Conservation (phyloP, 1,140 invertebrate genomes). For the Neodiprion virginianus region DNA sequence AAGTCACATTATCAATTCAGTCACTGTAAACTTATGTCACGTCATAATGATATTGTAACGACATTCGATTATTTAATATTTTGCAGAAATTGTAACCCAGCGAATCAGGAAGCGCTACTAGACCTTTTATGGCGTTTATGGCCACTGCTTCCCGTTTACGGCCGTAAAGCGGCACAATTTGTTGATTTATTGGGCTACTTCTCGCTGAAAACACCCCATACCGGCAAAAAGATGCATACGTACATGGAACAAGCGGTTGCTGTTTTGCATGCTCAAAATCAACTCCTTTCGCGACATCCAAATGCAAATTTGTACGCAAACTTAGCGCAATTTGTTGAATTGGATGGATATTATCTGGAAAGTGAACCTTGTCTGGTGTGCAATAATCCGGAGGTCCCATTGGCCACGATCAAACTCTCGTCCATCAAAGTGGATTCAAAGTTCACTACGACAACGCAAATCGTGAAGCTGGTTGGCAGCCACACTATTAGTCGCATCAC, state of each 20-base stretch:
- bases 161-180: slow-evolving; percentile 93
- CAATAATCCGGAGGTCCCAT: slow-evolving; percentile 95
- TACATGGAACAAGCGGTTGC: slow-evolving; percentile 88
- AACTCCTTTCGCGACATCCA: slow-evolving; percentile 86
- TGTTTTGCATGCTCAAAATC: slow-evolving; percentile 87
- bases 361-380: slow-evolving; percentile 97
- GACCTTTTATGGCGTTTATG: slow-evolving; percentile 90
- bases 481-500: slow-evolving; percentile 95
- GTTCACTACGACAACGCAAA: slow-evolving; percentile 97
- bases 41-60: neutral
- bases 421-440: slow-evolving; percentile 95
- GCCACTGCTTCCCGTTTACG: slow-evolving; percentile 89
- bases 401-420: slow-evolving; percentile 90
- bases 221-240: slow-evolving; percentile 69
- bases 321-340: slow-evolving; percentile 89
- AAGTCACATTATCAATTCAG: slow-evolving; percentile 46
- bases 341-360: slow-evolving; percentile 96
- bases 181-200: slow-evolving; percentile 95
- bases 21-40: no score
- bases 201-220: slow-evolving; percentile 78
- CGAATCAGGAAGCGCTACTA: slow-evolving; percentile 81
- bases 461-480: slow-evolving; percentile 93
- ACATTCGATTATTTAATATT: slow-evolving; percentile 13
- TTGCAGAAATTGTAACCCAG: slow-evolving; percentile 73
- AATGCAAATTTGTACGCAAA: slow-evolving; percentile 94